Percentiles rank a stretch among this genome's conserved stretches.
Evolutionary conservation across 1,140 invertebrate genomes (phyloP).

Genomic region (Pentalonia nigronervosa): DNA sequence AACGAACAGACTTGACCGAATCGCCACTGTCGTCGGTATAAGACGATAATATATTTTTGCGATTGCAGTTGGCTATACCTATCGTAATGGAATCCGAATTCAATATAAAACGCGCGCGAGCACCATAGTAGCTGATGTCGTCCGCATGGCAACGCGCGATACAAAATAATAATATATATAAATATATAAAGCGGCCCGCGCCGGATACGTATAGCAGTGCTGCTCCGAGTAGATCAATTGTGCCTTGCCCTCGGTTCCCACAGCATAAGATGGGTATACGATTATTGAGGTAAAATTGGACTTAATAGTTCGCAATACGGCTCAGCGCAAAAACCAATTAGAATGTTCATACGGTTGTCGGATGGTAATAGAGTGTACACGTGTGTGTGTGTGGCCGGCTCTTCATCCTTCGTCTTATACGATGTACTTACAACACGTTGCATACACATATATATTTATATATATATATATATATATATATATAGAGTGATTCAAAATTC

Average conservation of each 20-base stretch:
- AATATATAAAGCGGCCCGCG: background rate
- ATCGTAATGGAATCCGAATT: background rate
- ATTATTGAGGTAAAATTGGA: slow-evolving; percentile 24
- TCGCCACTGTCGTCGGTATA: background rate
- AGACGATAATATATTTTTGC: background rate
- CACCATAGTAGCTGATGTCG: background rate
- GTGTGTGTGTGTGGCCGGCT: background rate
- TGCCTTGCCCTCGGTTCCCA: background rate
- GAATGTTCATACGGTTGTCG: background rate
- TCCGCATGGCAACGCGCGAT: background rate
- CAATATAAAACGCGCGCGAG: background rate
- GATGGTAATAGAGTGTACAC: background rate
- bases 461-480: too few relatives aligned
- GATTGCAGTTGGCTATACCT: background rate
- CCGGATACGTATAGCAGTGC: background rate
- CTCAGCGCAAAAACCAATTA: background rate
- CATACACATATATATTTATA: too few relatives aligned
- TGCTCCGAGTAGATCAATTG: background rate
- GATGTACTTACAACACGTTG: background rate
- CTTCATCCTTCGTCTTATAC: background rate
- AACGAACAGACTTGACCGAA: background rate
- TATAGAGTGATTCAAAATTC: too few relatives aligned
- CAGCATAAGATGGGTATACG: background rate
- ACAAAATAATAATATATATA: background rate
- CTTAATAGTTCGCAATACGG: background rate